Evolutionary conservation across 2,888 invertebrate species (phyloP), one percentile per base, ranked within the genome.

Genomic region (Athalia circularis): DNA sequence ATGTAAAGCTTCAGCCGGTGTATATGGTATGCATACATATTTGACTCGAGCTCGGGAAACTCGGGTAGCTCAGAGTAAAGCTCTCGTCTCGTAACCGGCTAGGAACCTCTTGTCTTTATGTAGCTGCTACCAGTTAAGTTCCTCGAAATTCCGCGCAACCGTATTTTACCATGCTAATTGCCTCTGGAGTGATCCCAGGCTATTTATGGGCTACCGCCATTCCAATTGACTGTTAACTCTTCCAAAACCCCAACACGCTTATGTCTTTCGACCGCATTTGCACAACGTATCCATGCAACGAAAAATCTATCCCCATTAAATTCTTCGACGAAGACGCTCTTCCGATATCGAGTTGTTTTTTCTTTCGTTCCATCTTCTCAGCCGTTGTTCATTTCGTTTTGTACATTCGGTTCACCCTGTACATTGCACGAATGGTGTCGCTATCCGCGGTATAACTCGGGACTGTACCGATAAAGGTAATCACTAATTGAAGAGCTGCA

Each of bases 401-500:
- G n/a, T n/a, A n/a, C 29, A 29, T 29, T 29, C 29, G 29, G 29
- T 29, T 2, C 29, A 29, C 29, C 29, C 29, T 29, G 29, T 29
- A 29, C 1, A 29, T 29, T 2, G 29, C 29, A 29, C 1, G 29
- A 29, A 29, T 29, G 2, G 29, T 29, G 29, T 29, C 29, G 29
- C 29, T 29, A 2, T 29, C 29, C 29, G 15, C 9, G 50, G 67
- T 8, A 13, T 47, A 67, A 48, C 48, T 65, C n/a, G n/a, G 45
- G 11, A 43, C 47, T 43, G 65, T 45, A 67, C 50, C 29, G 29
- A 29, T 54, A 70, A 29, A 43, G 70, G 57, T 70, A 70, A 70
- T 70, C 70, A 70, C 54, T 70, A 70, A 70, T 70, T 70, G 70
- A 70, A 70, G 70, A 70, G 70, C 57, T 54, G 43, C 70, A 29